These are phyloP conservation scores for Pristionchus entomophagus DNA, from an alignment of 2,888 invertebrate species.

Conservation along the genomic window DNA sequence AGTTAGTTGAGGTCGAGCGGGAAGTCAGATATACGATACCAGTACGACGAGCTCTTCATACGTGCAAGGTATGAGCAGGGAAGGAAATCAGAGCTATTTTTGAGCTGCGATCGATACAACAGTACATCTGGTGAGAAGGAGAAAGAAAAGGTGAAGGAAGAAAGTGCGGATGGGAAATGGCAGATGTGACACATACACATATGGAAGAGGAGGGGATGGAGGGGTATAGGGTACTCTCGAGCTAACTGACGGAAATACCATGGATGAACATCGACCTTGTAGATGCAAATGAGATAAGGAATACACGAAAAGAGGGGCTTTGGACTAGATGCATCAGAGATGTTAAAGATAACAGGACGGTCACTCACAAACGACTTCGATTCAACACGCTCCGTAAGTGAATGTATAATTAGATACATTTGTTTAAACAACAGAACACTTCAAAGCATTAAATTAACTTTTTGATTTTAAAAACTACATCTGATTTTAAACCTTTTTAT, in stretches of 20 bases:
- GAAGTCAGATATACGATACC: neutral
- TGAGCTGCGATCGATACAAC: neutral
- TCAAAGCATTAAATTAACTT: too few relatives aligned
- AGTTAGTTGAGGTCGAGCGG: neutral
- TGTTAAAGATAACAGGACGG: neutral
- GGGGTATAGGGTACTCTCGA: too few relatives aligned
- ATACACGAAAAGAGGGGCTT: neutral
- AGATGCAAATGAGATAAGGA: conserved; percentile 18
- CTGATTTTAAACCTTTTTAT: too few relatives aligned
- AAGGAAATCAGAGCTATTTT: neutral
- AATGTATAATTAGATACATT: too few relatives aligned
- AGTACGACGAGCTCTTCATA: neutral
- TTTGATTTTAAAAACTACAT: neutral
- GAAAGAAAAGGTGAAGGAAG: conserved; percentile 16
- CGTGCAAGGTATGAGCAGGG: neutral
- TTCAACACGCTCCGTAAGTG: too few relatives aligned
- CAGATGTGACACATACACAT: conserved; percentile 37
- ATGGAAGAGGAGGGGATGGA: neutral
- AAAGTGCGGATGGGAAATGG: conserved; percentile 2
- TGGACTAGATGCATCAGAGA: conserved; percentile 1
- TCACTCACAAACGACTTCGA: too few relatives aligned
- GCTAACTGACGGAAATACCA: conserved; percentile 4
- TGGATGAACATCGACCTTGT: conserved; percentile 23
- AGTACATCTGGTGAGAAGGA: conserved; percentile 12
- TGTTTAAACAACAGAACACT: too few relatives aligned